Evolutionary conservation across 2,797 vertebrate species (phyloP).

Genomic region (Dicrostonyx torquatus): DNA sequence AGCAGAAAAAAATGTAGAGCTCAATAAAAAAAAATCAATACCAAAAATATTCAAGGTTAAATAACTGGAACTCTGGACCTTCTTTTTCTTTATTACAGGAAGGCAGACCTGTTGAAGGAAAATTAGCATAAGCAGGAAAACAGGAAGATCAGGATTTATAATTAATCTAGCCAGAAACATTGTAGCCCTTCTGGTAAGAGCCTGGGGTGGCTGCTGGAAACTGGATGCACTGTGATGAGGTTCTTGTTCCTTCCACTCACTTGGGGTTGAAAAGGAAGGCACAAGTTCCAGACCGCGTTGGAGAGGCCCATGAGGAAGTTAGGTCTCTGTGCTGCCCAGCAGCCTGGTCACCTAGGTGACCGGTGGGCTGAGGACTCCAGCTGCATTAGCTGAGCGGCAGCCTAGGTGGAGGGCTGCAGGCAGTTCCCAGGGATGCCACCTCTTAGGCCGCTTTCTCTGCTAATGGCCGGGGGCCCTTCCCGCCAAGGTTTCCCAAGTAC

Average conservation of each 20-base stretch:
- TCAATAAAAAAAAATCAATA: too few species aligned
- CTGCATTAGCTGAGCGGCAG: not conserved
- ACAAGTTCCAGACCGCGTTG: too few species aligned
- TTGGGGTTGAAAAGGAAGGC: not conserved
- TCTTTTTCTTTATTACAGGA: constrained; percentile 23
- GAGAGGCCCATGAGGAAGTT: not conserved
- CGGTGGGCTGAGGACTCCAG: too few species aligned
- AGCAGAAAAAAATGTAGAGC: too few species aligned
- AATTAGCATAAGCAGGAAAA: constrained; percentile 20
- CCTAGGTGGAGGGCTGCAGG: too few species aligned
- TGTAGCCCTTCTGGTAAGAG: not conserved
- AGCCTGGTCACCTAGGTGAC: not conserved
- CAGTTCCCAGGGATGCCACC: not conserved
- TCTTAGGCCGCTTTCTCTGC: not conserved
- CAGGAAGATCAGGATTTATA: constrained; percentile 5
- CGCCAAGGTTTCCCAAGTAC: not conserved
- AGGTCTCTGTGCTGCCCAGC: rapidly evolving
- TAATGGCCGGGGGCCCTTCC: not conserved
- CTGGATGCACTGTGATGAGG: not conserved
- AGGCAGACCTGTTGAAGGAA: not conserved
- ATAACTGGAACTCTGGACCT: not conserved
- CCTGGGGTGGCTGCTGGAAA: not conserved
- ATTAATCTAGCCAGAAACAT: constrained; percentile 36
- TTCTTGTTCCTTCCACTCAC: not conserved
- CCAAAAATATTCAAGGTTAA: not conserved